A percentile compares a stretch with the other conserved stretches of the same genome.
phyloP scores from a whole-genome alignment of 2,888 invertebrate species.

The Cheilosia scutellata region DNA sequence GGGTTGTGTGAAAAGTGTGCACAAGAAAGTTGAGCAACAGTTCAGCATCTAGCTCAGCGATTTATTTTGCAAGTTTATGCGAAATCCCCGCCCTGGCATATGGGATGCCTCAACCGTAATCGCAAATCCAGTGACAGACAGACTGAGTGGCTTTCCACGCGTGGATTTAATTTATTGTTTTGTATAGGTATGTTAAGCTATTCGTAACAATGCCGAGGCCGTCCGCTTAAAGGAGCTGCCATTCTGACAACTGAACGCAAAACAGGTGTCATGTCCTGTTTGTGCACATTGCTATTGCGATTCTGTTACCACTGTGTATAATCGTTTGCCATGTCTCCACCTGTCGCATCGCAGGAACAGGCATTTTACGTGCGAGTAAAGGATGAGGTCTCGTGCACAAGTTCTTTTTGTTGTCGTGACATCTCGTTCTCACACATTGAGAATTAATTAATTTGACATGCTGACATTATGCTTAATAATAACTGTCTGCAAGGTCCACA shows the following conservation, averaged over 20 bases:
- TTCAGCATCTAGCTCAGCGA: constrained; percentile 46
- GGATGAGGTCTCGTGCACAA: constrained; percentile 49
- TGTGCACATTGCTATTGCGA: constrained; percentile 37
- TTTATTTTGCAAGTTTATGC: constrained; percentile 41
- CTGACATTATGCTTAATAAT: constrained; percentile 53
- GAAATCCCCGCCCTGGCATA: constrained; percentile 11
- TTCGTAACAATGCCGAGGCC: constrained; percentile 24
- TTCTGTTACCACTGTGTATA: background rate
- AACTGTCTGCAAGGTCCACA: constrained; percentile 43
- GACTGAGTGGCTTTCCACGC: constrained; percentile 46
- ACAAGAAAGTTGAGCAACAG: constrained; percentile 62
- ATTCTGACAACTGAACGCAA: constrained; percentile 48
- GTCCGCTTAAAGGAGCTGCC: constrained; percentile 48
- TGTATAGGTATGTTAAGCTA: background rate
- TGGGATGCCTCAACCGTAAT: constrained; percentile 17
- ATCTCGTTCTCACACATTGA: constrained; percentile 57
- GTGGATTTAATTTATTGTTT: constrained; percentile 64
- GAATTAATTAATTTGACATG: constrained; percentile 68
- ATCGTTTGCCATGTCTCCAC: constrained; percentile 31
- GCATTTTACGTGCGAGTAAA: background rate
- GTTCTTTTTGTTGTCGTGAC: constrained; percentile 65
- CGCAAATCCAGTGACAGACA: constrained; percentile 38
- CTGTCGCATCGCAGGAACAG: constrained; percentile 33
- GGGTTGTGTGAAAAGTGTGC: constrained; percentile 27
- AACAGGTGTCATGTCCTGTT: constrained; percentile 47